phyloP scores from a whole-genome alignment of 2,888 invertebrate species.

The Atherix ibis region DNA sequence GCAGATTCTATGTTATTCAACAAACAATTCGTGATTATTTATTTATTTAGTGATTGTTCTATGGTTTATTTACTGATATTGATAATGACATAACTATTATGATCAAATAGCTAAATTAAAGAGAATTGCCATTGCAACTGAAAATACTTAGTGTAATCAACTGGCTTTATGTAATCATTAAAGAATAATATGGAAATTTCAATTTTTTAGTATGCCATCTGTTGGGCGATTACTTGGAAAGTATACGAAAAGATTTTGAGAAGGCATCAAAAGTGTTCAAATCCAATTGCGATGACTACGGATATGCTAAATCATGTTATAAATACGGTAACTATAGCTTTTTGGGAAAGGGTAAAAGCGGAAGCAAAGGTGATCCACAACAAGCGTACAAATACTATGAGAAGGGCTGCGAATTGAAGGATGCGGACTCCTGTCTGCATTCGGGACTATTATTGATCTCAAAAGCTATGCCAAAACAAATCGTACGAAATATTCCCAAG shows the following conservation, averaged over 20 bases:
- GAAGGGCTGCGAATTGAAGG: slow-evolving; percentile 59
- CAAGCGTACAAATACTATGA: slow-evolving; percentile 56
- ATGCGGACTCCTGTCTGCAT: slow-evolving; percentile 56
- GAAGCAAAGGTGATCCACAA: slow-evolving; percentile 39
- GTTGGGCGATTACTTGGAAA: slow-evolving; percentile 80
- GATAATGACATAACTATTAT: too few species aligned
- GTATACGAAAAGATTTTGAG: slow-evolving; percentile 63
- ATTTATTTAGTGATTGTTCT: too few species aligned
- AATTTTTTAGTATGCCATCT: slow-evolving; percentile 65
- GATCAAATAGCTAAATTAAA: too few species aligned
- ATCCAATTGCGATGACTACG: slow-evolving; percentile 74
- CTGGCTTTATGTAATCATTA: background rate
- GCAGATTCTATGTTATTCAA: too few species aligned
- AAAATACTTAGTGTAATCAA: too few species aligned
- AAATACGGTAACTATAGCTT: slow-evolving; percentile 66
- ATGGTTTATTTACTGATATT: too few species aligned
- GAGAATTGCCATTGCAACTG: too few species aligned
- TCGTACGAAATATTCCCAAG: slow-evolving; percentile 42
- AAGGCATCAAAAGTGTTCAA: slow-evolving; percentile 70
- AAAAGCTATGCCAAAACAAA: slow-evolving; percentile 35
- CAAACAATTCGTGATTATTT: too few species aligned
- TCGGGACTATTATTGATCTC: slow-evolving; percentile 54
- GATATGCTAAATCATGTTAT: slow-evolving; percentile 72
- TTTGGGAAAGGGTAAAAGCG: slow-evolving; percentile 44
- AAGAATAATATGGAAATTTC: background rate